phyloP scores from a whole-genome alignment of 2,113 vertebrate species.

The Notothenia rossii region DNA sequence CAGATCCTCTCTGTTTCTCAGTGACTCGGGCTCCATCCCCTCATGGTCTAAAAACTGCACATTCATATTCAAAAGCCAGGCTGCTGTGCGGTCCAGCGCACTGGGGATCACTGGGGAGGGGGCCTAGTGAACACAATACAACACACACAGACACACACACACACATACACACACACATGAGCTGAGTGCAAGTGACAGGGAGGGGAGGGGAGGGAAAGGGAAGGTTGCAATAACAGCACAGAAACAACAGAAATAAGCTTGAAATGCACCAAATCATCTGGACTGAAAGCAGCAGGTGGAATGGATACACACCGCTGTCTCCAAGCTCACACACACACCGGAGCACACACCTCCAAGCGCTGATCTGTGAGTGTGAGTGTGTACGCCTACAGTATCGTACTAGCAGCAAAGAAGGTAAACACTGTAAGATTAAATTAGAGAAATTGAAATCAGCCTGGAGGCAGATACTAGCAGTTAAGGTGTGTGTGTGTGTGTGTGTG shows the following conservation, averaged over 20 bases:
- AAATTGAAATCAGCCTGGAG: slow-evolving; percentile 18
- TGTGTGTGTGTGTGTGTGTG: slow-evolving; percentile 1
- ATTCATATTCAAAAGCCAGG: slow-evolving; percentile 99
- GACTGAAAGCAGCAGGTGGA: slow-evolving; percentile 73
- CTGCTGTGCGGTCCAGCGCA: slow-evolving; percentile 98
- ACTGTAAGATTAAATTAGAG: slow-evolving; percentile 12
- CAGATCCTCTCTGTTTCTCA: slow-evolving; percentile 97
- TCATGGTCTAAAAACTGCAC: slow-evolving; percentile 98
- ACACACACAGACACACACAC: slow-evolving; percentile 61
- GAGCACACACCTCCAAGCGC: slow-evolving; percentile 35
- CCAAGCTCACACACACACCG: slow-evolving; percentile 37
- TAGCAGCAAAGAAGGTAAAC: slow-evolving; percentile 8
- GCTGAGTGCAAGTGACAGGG: slow-evolving; percentile 69
- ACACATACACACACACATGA: slow-evolving; percentile 68
- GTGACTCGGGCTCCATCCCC: slow-evolving; percentile 92
- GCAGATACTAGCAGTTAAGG: slow-evolving; percentile 1
- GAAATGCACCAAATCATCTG: slow-evolving; percentile 66
- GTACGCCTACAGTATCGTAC: neutral
- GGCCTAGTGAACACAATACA: slow-evolving; percentile 94
- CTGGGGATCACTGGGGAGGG: slow-evolving; percentile 98
- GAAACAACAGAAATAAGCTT: slow-evolving; percentile 76
- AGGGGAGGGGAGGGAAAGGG: slow-evolving; percentile 16
- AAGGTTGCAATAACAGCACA: slow-evolving; percentile 70
- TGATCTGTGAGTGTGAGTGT: slow-evolving; percentile 10
- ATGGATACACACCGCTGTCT: slow-evolving; percentile 62